Evolutionary conservation across 2,797 vertebrate genomes (phyloP), one percentile per base, ranked within the genome.

Genomic region (Pipistrellus nathusii): DNA sequence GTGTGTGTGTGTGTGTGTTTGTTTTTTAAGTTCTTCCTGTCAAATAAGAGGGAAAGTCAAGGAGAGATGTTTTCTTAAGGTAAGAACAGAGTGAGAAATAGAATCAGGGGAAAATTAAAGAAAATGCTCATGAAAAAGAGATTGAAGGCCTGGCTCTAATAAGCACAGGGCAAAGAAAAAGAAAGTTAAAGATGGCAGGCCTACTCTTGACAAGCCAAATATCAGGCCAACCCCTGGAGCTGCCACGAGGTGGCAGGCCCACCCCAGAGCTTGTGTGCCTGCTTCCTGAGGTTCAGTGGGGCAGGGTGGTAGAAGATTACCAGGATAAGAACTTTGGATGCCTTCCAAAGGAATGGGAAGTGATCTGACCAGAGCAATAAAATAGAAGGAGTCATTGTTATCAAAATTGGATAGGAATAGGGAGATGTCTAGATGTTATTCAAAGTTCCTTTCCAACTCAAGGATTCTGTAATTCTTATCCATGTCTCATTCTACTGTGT

Each of bases 171-270:
- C 55, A n/a, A 72, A 82, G 83, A 4, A 46, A 75, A 83, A 25
- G 4, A 10, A 12, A 38, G 75, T 4, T 48, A 55, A 7, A 35
- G 41, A 27, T 14, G 8, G 8, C 11, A 59, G 20, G 21, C 48
- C 46, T 30, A 5, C 53, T 4, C 9, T 46, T 1, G 25, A 46
- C 18, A 3, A 88, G 62, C 8, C 4, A 32, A 5, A 27, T 27
- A 18, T 85, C 62, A 32, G 38, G 57, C 4, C 21, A 35, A 21
- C 87, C 78, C 35, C 64, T 18, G 66, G 12, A 44, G 8, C n/a
- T 44, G 68, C 95, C 93, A 77, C 92, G 35, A 96, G 95, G 11
- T 72, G 95, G 90, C 82, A 78, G 92, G 69, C 77, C 57, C n/a
- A n/a, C 38, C n/a, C 75, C 84, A 27, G 62, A 5, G n/a, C 30